These are phyloP conservation scores for Meteorus cinctellus DNA, from an alignment of 2,888 invertebrate species.

Conservation along the genomic window DNA sequence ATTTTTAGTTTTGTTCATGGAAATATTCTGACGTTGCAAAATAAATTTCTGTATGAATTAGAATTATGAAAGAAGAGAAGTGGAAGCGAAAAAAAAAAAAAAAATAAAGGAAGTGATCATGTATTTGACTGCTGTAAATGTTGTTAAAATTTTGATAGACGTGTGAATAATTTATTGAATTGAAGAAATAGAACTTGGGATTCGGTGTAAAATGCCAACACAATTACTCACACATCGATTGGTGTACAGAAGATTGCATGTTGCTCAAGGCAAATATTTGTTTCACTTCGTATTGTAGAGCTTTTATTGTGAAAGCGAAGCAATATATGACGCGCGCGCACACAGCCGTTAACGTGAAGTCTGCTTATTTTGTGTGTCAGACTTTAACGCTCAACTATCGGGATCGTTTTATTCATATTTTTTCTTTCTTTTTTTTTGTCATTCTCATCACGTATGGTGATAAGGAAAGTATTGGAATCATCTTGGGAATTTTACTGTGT, in stretches of 20 bases:
- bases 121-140: background rate
- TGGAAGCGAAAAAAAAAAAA: background rate
- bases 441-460: too few relatives aligned
- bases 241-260: constrained; percentile 18
- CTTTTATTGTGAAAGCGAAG: constrained; percentile 22
- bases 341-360: constrained; percentile 5
- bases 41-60: too few relatives aligned
- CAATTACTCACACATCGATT: constrained; percentile 7
- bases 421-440: background rate
- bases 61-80: background rate
- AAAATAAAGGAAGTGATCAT: background rate
- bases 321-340: background rate
- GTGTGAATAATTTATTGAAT: constrained; percentile 38
- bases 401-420: background rate
- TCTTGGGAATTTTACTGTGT: too few relatives aligned
- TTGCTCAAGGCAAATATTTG: constrained; percentile 30
- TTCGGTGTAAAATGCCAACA: constrained; percentile 24
- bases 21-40: too few relatives aligned
- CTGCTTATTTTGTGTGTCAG: constrained; percentile 8
- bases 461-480: too few relatives aligned
- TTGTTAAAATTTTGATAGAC: constrained; percentile 1
- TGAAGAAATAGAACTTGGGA: constrained; percentile 33
- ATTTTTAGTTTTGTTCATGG: background rate
- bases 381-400: background rate
- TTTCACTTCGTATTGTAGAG: background rate